Evolutionary conservation across 2,113 vertebrate genomes (phyloP).

Genomic region (Caranx ignobilis): DNA sequence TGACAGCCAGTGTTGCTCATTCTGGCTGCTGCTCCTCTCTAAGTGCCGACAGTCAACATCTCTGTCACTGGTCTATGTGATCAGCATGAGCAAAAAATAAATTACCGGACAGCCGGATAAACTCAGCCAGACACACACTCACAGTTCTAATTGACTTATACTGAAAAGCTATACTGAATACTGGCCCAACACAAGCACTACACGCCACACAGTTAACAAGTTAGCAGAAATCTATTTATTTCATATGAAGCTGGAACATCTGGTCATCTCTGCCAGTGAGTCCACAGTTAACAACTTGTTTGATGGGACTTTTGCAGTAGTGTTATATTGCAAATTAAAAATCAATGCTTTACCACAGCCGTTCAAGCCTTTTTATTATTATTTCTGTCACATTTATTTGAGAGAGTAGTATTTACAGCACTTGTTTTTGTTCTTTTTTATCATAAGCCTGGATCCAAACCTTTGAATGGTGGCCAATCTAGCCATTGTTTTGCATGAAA

Average conservation of each 20-base stretch:
- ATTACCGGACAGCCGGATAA: slow-evolving; percentile 27
- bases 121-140: slow-evolving; percentile 31
- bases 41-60: slow-evolving; percentile 62
- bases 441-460: neutral
- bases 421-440: neutral
- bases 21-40: slow-evolving; percentile 62
- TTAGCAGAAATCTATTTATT: slow-evolving; percentile 32
- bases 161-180: slow-evolving; percentile 25
- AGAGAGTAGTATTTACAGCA: neutral
- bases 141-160: slow-evolving; percentile 33
- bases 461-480: neutral
- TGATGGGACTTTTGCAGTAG: neutral
- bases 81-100: slow-evolving; percentile 39
- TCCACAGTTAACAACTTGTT: neutral
- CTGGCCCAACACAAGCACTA: slow-evolving; percentile 24
- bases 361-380: neutral
- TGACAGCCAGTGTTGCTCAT: slow-evolving; percentile 64
- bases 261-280: neutral
- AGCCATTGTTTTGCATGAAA: neutral
- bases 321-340: slow-evolving; percentile 18
- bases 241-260: slow-evolving; percentile 4
- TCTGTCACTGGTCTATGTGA: slow-evolving; percentile 27
- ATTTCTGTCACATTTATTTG: neutral
- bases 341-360: neutral
- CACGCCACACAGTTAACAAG: slow-evolving; percentile 9